Conservation (phyloP, 2,888 invertebrate genomes). For the Steinernema scapterisci region DNA sequence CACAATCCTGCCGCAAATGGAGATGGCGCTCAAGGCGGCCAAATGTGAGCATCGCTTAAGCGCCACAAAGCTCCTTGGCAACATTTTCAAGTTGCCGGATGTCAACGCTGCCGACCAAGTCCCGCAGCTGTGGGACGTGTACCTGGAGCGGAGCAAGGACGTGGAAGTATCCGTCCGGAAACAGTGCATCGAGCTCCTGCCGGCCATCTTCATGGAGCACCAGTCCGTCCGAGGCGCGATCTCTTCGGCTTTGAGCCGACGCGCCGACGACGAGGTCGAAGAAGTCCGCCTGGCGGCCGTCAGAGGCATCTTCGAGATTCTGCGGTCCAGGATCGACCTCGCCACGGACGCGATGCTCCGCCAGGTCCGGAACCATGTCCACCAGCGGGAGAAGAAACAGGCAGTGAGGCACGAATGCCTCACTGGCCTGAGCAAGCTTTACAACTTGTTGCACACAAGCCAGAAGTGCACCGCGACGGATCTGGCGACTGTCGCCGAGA, state of each 20-base stretch:
- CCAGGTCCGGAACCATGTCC: background rate
- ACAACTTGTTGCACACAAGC: background rate
- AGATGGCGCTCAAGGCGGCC: constrained; percentile 72
- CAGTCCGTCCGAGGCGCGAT: background rate
- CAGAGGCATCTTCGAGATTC: background rate
- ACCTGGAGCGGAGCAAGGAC: constrained; percentile 29
- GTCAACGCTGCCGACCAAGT: constrained; percentile 17
- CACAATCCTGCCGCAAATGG: constrained; percentile 88
- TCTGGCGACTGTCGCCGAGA: background rate
- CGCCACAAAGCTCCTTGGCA: constrained; percentile 7
- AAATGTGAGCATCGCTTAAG: constrained; percentile 30
- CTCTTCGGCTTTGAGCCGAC: background rate
- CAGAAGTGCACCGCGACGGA: background rate
- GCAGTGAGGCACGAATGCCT: constrained; percentile 1
- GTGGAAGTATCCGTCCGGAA: background rate
- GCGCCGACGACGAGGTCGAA: constrained; percentile 36
- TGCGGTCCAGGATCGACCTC: background rate
- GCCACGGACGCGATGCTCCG: constrained; percentile 3
- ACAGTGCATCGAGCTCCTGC: background rate
- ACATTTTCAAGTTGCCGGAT: constrained; percentile 26
- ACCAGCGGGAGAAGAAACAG: background rate
- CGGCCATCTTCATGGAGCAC: background rate
- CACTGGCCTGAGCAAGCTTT: background rate
- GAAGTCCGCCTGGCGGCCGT: constrained; percentile 33
- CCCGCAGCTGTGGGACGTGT: constrained; percentile 32